phyloP scores from a whole-genome alignment of 2,888 invertebrate species.

The Pachliopta kotzebuea region DNA sequence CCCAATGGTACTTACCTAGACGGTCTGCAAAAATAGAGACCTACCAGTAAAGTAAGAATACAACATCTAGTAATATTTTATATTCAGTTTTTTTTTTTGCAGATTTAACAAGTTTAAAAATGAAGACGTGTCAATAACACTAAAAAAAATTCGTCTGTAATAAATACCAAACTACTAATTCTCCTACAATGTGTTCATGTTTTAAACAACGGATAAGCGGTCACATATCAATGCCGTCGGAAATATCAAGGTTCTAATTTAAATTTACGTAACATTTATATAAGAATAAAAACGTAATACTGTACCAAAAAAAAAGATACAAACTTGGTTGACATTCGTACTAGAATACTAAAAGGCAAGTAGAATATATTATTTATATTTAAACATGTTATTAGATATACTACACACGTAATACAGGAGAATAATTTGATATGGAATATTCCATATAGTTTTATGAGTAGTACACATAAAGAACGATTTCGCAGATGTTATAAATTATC shows the following conservation, averaged over 20 bases:
- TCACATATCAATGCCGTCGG: slow-evolving; percentile 5
- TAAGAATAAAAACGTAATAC: slow-evolving; percentile 10
- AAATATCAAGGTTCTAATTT: slow-evolving; percentile 18
- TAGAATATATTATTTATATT: slow-evolving; percentile 15
- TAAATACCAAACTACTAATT: too few species aligned
- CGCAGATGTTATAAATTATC: too few species aligned
- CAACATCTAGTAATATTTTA: too few species aligned
- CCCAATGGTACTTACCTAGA: too few species aligned
- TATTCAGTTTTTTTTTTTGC: too few species aligned
- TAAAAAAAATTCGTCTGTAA: too few species aligned
- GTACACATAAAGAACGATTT: too few species aligned
- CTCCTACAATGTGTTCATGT: too few species aligned
- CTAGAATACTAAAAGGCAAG: slow-evolving; percentile 6
- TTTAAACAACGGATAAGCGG: not conserved
- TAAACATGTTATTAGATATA: slow-evolving; percentile 20
- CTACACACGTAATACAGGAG: slow-evolving; percentile 5
- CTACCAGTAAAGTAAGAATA: too few species aligned
- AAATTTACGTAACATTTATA: slow-evolving; percentile 7
- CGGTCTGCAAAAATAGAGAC: too few species aligned
- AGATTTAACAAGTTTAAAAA: too few species aligned
- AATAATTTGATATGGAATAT: slow-evolving; percentile 14
- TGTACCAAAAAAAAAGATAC: slow-evolving; percentile 10
- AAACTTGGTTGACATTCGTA: slow-evolving; percentile 7
- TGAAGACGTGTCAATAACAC: too few species aligned
- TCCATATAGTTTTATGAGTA: not conserved